Evolutionary conservation across 2,797 vertebrate species (phyloP).

Genomic region (Leuciscus waleckii): DNA sequence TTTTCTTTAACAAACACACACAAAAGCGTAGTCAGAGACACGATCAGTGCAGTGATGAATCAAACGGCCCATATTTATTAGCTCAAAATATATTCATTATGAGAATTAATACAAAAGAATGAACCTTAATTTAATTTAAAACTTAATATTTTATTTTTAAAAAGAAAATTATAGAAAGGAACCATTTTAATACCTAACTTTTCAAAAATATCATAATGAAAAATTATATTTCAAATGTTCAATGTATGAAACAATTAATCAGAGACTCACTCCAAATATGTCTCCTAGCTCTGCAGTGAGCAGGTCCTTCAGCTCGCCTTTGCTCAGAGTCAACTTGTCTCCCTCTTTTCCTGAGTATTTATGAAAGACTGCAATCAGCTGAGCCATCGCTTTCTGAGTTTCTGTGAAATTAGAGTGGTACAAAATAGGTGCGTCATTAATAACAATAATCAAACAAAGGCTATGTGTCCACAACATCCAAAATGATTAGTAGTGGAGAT

Average conservation of each 20-base stretch:
- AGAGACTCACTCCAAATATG: not conserved
- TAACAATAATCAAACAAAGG: not conserved
- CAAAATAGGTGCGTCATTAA: not conserved
- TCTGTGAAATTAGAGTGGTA: not conserved
- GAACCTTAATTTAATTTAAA: not conserved
- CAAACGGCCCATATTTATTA: not conserved
- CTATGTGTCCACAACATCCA: not conserved
- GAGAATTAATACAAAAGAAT: not conserved
- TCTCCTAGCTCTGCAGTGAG: constrained; percentile 28
- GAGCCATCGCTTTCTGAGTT: fast-evolving
- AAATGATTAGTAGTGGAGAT: not conserved
- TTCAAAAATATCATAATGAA: not conserved
- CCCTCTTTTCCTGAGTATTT: constrained; percentile 64
- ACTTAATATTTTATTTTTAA: too few species aligned
- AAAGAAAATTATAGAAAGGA: not conserved
- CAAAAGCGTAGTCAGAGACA: not conserved
- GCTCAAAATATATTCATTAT: not conserved
- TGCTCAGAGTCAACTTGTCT: constrained; percentile 35
- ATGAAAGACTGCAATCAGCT: constrained; percentile 49
- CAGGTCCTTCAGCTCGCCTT: constrained; percentile 60
- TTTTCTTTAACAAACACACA: not conserved
- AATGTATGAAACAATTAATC: not conserved
- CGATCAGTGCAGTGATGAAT: not conserved
- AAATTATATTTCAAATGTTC: not conserved
- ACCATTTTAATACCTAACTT: not conserved